Evolutionary conservation across 2,797 vertebrate species (phyloP).

Genomic region (Myoxocephalus aenaeus): DNA sequence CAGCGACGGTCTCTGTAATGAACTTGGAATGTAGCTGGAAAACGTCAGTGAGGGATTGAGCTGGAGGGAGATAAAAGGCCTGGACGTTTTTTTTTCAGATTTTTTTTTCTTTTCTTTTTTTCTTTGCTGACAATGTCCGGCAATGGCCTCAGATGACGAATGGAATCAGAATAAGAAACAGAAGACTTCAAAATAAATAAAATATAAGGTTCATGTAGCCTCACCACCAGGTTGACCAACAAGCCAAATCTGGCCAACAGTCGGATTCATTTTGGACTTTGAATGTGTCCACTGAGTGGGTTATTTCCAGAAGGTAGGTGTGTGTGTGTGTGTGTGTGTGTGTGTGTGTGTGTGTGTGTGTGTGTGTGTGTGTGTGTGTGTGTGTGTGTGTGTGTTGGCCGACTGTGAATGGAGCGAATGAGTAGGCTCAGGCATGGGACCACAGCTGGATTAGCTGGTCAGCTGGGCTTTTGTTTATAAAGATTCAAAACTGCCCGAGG

Average conservation of each 20-base stretch:
- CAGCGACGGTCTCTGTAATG: constrained; percentile 71
- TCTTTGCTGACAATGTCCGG: constrained; percentile 10
- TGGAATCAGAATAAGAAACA: constrained; percentile 5
- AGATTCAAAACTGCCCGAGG: constrained; percentile 52
- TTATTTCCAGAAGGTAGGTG: constrained; percentile 40
- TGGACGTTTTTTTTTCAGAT: constrained; percentile 8
- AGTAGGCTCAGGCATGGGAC: constrained; percentile 59
- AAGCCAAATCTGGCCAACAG: constrained; percentile 7
- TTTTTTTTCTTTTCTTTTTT: constrained; percentile 5
- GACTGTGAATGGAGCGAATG: constrained; percentile 60
- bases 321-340: constrained; percentile 43
- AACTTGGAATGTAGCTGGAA: constrained; percentile 73
- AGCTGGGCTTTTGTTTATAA: constrained; percentile 71
- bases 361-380: constrained; percentile 32
- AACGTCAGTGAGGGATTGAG: constrained; percentile 66
- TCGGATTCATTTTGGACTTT: constrained; percentile 16
- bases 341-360: constrained; percentile 24
- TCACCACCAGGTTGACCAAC: constrained; percentile 13
- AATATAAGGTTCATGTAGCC: background rate
- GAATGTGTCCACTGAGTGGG: constrained; percentile 32
- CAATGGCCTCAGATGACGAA: constrained; percentile 21
- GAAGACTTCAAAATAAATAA: background rate
- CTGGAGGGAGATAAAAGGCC: constrained; percentile 57
- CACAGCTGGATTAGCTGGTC: constrained; percentile 80
- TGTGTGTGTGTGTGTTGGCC: constrained; percentile 43